phyloP scores from a whole-genome alignment of 1,140 invertebrate species.

The Akabosia matsudoensis region DNA sequence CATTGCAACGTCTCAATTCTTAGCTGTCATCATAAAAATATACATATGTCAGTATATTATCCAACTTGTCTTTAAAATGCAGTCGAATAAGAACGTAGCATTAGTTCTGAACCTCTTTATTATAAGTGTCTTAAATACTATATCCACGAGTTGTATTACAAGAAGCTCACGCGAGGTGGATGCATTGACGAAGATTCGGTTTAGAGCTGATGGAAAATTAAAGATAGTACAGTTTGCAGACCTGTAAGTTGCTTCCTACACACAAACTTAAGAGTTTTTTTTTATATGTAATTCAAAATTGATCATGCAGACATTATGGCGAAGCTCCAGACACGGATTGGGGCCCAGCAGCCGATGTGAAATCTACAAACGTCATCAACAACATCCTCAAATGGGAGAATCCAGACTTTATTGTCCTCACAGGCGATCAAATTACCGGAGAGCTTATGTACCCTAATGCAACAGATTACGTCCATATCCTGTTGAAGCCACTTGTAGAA shows the following conservation, averaged over 20 bases:
- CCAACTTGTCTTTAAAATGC: no score
- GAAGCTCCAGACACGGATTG: constrained; percentile 26
- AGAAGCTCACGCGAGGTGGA: neutral
- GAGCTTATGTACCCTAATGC: constrained; percentile 40
- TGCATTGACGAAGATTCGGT: neutral
- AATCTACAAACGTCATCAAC: constrained; percentile 25
- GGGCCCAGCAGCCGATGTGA: constrained; percentile 28
- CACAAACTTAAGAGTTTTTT: no score
- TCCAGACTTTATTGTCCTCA: constrained; percentile 35
- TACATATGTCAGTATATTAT: no score
- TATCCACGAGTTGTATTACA: no score
- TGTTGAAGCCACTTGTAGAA: constrained; percentile 22
- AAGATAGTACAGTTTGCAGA: constrained; percentile 16
- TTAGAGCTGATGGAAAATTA: neutral
- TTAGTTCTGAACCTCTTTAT: no score
- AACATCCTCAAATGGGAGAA: constrained; percentile 9
- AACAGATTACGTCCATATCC: constrained; percentile 28
- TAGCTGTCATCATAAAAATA: no score
- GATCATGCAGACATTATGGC: constrained; percentile 38
- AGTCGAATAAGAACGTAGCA: no score
- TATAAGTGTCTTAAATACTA: no score
- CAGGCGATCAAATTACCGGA: constrained; percentile 36
- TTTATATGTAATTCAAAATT: neutral
- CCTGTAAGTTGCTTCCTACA: no score
- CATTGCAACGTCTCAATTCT: no score